phyloP scores from a whole-genome alignment of 1,140 invertebrate species.

The Dinothrombium tinctorium region DNA sequence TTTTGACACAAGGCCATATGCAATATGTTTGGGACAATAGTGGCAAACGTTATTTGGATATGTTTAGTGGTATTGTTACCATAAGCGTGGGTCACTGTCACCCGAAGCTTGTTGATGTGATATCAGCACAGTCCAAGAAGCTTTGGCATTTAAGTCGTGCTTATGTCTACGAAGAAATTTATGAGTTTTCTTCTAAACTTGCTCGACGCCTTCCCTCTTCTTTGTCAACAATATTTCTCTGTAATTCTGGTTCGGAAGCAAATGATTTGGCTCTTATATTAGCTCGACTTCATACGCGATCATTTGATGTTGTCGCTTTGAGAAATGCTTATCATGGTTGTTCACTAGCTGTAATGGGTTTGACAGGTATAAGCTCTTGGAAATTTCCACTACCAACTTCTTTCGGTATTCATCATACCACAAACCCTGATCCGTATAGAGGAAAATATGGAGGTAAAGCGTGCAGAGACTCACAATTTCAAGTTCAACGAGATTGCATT shows the following conservation, averaged over 20 bases:
- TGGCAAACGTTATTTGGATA: conserved; percentile 61
- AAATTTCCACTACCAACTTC: conserved; percentile 40
- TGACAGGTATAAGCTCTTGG: conserved; percentile 56
- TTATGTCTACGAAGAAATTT: conserved; percentile 64
- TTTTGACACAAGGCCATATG: conserved; percentile 59
- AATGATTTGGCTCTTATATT: conserved; percentile 79
- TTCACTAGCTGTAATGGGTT: conserved; percentile 49
- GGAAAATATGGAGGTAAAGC: conserved; percentile 65
- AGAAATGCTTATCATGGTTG: conserved; percentile 72
- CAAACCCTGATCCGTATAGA: conserved; percentile 69
- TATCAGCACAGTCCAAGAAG: conserved; percentile 46
- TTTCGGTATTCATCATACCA: conserved; percentile 54
- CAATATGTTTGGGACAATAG: conserved; percentile 77
- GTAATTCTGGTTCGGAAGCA: conserved; percentile 89
- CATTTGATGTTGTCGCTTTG: conserved; percentile 60
- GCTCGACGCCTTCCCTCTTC: conserved; percentile 52
- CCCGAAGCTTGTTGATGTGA: conserved; percentile 47
- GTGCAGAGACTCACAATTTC: conserved; percentile 64
- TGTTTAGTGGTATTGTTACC: conserved; percentile 88
- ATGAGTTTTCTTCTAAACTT: conserved; percentile 68
- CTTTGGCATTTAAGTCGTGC: conserved; percentile 79
- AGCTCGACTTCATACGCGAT: conserved; percentile 54
- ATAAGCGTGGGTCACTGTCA: conserved; percentile 94
- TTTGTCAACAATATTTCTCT: conserved; percentile 45
- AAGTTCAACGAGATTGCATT: conserved; percentile 36